These are phyloP conservation scores for Phrynocephalus guinanensis DNA, from an alignment of 2,797 vertebrate species.

Conservation along the genomic window DNA sequence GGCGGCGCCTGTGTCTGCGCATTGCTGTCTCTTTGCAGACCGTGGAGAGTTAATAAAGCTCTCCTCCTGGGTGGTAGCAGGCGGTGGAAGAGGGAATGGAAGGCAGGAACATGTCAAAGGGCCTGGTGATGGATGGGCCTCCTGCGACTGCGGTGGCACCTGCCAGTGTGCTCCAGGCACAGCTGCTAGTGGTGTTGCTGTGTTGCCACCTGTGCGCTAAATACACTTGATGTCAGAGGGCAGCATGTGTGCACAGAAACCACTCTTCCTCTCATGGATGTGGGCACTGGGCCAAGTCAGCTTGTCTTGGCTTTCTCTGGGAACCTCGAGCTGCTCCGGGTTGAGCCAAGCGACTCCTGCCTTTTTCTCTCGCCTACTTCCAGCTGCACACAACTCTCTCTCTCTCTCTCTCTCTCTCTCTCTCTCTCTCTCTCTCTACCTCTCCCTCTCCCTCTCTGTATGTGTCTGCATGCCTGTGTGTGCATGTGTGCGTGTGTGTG, in stretches of 20 bases:
- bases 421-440: slow-evolving; percentile 37
- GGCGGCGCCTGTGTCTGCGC: slow-evolving; percentile 85
- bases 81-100: slow-evolving; percentile 82
- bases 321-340: slow-evolving; percentile 43
- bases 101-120: slow-evolving; percentile 91
- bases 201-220: slow-evolving; percentile 45
- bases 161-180: slow-evolving; percentile 93
- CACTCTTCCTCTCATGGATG: slow-evolving; percentile 19
- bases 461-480: too few relatives aligned
- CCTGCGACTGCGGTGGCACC: slow-evolving; percentile 91
- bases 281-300: slow-evolving; percentile 7
- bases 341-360: slow-evolving; percentile 53
- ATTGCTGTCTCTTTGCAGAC: slow-evolving; percentile 88
- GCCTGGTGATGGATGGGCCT: slow-evolving; percentile 86
- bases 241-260: slow-evolving; percentile 78
- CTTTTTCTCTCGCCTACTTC: too few relatives aligned
- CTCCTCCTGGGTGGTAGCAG: slow-evolving; percentile 75
- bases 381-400: neutral
- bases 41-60: slow-evolving; percentile 86
- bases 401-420: slow-evolving; percentile 43
- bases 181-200: slow-evolving; percentile 69
- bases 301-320: neutral
- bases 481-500: too few relatives aligned
- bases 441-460: too few relatives aligned
- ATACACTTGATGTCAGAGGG: slow-evolving; percentile 82